phyloP scores from a whole-genome alignment of 2,113 vertebrate species.

The Myrmophylax atrothorax region DNA sequence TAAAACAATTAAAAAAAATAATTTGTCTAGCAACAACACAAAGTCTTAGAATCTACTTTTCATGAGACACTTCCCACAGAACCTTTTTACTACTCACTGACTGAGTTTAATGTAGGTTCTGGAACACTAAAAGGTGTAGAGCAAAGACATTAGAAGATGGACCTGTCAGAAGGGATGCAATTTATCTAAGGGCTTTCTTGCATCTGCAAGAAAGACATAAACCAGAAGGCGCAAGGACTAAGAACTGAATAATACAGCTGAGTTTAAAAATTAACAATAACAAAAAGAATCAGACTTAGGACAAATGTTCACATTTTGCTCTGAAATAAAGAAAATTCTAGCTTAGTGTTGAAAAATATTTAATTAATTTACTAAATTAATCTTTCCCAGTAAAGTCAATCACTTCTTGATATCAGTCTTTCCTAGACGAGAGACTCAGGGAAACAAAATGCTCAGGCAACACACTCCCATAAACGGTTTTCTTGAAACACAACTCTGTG shows the following conservation, averaged over 20 bases:
- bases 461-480: not conserved
- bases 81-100: not conserved
- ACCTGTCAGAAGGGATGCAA: not conserved
- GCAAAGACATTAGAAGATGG: not conserved
- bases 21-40: not conserved
- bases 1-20: not conserved
- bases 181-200: not conserved
- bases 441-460: not conserved
- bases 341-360: not conserved
- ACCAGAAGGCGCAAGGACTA: not conserved
- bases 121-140: not conserved
- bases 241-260: not conserved
- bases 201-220: not conserved
- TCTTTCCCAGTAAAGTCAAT: not conserved
- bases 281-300: not conserved
- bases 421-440: not conserved
- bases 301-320: not conserved
- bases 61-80: not conserved
- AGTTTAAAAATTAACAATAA: not conserved
- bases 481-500: not conserved
- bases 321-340: not conserved
- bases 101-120: not conserved
- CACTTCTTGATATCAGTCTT: not conserved
- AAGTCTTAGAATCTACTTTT: not conserved
- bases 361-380: not conserved